Evolutionary conservation across 1,140 invertebrate species (phyloP), one percentile per base, ranked within the genome.

Genomic region (Dreissena rostriformis): DNA sequence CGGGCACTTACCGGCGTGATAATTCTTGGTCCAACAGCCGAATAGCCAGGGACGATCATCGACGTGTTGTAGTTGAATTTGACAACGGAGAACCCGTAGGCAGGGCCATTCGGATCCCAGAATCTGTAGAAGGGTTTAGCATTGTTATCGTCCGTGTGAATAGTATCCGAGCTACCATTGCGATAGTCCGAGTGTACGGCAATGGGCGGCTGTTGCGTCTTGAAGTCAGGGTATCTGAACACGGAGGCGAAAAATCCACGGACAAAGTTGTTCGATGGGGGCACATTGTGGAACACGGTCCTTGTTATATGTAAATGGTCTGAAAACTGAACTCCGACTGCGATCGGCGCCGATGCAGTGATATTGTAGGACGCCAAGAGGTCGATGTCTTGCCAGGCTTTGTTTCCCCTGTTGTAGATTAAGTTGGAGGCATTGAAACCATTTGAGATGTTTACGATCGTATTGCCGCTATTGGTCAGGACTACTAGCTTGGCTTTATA

Each of bases 401-500:
- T 19, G n/a, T 79, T 67, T 28, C 77, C 77, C 57, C 67, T 22
- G 51, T 71, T 70, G 22, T 79, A 79, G 7, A 79, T 53, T 4
- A 53, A 49, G 28, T 70, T 22, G n/a, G 39, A 19, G 14, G 66
- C 77, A 22, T 79, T 66, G 70, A 79, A 79, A 17, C 77, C 77
- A 5, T 53, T 67, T 10, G 51, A 14, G 51, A 79, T 79, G 61
- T 79, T 79, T 0, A 79, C 67, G 39, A 70, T 70, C 2, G 77
- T 79, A 53, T 79, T 79, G 77, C 70, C 77, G 22, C 65, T 39
- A 57, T 79, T 79, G 12, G 77, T 28, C 0, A 70, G 14, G 26
- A 70, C n/a, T 11, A 70, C 8, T 7, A 79, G 22, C n/a, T 71
- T 70, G 14, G 65, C 77, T 0, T 79, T 67, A 57, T 70, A 70